Percentiles rank a stretch among this genome's conserved stretches.
These are phyloP conservation scores for Aphodius granarius DNA, from an alignment of 2,888 invertebrate species.

Conservation along the genomic window DNA sequence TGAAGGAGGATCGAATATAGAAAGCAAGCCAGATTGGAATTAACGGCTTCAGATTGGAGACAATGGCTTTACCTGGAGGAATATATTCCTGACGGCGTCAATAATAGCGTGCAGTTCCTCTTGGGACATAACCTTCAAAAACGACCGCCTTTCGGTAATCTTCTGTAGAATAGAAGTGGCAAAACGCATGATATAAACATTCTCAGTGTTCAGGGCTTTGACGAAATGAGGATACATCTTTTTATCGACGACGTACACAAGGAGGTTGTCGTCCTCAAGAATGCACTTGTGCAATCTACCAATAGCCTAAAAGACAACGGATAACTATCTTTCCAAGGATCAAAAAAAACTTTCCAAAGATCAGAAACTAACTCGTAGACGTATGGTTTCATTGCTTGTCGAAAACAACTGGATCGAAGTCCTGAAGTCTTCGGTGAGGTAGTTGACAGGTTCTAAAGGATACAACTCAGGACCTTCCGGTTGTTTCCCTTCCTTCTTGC, in stretches of 20 bases:
- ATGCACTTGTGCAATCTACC: constrained; percentile 5
- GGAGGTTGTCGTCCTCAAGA: background rate
- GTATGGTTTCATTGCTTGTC: background rate
- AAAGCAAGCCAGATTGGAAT: background rate
- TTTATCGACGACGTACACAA: background rate
- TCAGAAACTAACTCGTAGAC: background rate
- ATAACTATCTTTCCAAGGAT: background rate
- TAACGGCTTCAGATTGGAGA: background rate
- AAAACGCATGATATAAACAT: constrained; percentile 1
- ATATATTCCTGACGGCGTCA: background rate
- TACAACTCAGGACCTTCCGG: background rate
- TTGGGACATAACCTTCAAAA: background rate
- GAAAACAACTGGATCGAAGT: background rate
- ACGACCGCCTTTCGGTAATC: background rate
- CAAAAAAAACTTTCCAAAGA: too few species aligned
- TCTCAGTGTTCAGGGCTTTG: background rate
- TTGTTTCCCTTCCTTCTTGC: background rate
- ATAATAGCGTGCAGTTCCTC: background rate
- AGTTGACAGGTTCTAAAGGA: background rate
- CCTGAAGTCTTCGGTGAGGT: background rate
- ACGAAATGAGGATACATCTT: background rate
- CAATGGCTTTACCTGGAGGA: background rate
- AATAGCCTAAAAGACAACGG: background rate
- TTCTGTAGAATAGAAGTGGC: background rate
- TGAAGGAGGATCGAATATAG: background rate